These are phyloP conservation scores for Linnaemya vulpina DNA, from an alignment of 2,888 invertebrate species.

Conservation along the genomic window DNA sequence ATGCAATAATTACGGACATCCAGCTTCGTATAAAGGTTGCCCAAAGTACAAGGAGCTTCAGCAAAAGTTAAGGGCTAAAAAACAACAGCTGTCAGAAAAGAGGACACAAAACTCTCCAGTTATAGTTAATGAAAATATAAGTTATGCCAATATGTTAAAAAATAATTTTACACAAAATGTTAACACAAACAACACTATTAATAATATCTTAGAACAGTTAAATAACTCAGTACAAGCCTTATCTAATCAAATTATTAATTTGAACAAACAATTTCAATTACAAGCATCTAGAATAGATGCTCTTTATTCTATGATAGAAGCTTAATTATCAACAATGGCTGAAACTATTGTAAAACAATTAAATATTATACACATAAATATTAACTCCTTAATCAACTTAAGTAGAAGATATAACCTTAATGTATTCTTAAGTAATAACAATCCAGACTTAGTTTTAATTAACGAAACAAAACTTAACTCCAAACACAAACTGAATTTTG, in stretches of 20 bases:
- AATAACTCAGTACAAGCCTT: slow-evolving; percentile 15
- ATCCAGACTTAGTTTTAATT: neutral
- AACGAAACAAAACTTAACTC: slow-evolving; percentile 19
- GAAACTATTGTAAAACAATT: slow-evolving; percentile 15
- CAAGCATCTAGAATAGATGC: slow-evolving; percentile 35
- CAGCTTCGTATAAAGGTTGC: slow-evolving; percentile 2
- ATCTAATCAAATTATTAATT: slow-evolving; percentile 30
- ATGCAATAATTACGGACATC: neutral
- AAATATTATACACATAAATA: no score
- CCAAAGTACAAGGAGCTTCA: slow-evolving; percentile 8
- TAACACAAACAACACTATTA: neutral
- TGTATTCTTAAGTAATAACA: neutral
- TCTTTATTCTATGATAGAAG: slow-evolving; percentile 12
- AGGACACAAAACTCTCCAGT: neutral
- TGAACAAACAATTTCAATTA: slow-evolving; percentile 23
- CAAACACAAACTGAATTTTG: neutral
- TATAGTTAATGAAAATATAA: slow-evolving; percentile 7
- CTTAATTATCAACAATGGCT: slow-evolving; percentile 7
- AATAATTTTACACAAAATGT: neutral
- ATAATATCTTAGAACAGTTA: slow-evolving; percentile 20
- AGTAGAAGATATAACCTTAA: slow-evolving; percentile 8
- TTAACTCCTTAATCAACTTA: slow-evolving; percentile 24
- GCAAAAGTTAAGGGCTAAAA: slow-evolving; percentile 15
- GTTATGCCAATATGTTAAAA: no score
- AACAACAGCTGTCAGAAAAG: slow-evolving; percentile 4